phyloP scores from a whole-genome alignment of 2,113 vertebrate species.

The Herpetotheres cachinnans region DNA sequence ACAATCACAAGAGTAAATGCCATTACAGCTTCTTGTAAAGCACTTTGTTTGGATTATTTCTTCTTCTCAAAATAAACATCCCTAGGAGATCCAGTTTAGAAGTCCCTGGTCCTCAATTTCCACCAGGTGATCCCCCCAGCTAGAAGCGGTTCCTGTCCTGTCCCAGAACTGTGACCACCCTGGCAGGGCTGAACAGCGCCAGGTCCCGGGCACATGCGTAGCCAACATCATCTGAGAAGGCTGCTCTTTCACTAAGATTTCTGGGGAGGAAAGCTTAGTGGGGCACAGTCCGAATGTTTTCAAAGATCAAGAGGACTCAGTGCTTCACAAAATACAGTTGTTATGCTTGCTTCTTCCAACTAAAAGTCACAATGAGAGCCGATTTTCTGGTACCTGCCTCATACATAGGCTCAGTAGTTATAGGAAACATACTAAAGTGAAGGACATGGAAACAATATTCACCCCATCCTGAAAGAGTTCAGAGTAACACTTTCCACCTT shows the following conservation, averaged over 20 bases:
- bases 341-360: neutral
- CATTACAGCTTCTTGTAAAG: neutral
- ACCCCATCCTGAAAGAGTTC: neutral
- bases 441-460: neutral
- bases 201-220: rapidly evolving
- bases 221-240: neutral
- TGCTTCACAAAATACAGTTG: neutral
- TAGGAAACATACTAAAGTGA: neutral
- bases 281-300: rapidly evolving
- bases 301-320: neutral
- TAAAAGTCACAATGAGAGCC: neutral
- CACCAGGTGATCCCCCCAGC: neutral
- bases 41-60: neutral
- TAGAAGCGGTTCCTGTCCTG: neutral
- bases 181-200: neutral
- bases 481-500: neutral
- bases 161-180: neutral
- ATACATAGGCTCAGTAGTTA: rapidly evolving
- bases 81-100: neutral
- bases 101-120: neutral
- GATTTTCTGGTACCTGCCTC: neutral
- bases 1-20: neutral
- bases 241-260: neutral
- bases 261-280: neutral
- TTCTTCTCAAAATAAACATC: neutral